These are phyloP conservation scores for Xanthia togata DNA, from an alignment of 2,888 invertebrate species.

Conservation along the genomic window DNA sequence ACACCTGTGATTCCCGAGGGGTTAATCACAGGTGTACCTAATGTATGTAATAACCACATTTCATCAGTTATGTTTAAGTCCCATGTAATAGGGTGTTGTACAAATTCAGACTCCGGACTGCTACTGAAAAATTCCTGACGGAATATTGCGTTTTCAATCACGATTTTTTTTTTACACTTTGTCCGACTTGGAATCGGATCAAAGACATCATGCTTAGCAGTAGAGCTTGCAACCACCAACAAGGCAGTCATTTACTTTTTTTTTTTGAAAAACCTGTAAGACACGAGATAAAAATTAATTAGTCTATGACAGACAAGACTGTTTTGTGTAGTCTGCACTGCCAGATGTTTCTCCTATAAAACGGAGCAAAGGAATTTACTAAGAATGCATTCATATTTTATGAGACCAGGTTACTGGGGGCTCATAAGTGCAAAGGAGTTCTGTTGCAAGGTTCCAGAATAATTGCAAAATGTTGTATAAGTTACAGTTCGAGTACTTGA, in stretches of 20 bases:
- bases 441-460: constrained; percentile 1
- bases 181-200: too few relatives aligned
- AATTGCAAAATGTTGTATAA: constrained; percentile 38
- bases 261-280: neutral
- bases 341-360: neutral
- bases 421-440: constrained; percentile 30
- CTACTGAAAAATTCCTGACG: too few relatives aligned
- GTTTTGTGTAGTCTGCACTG: neutral
- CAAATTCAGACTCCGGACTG: too few relatives aligned
- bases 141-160: too few relatives aligned
- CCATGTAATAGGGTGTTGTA: too few relatives aligned
- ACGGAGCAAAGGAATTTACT: neutral
- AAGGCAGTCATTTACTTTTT: neutral
- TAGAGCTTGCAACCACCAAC: neutral
- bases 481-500: constrained; percentile 29
- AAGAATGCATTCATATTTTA: constrained; percentile 35
- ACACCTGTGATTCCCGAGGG: too few relatives aligned
- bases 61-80: too few relatives aligned
- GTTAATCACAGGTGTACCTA: too few relatives aligned
- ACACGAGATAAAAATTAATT: neutral
- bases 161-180: too few relatives aligned
- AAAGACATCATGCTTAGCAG: too few relatives aligned
- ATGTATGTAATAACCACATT: too few relatives aligned
- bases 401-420: constrained; percentile 25
- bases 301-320: too few relatives aligned